Evolutionary conservation across 2,797 vertebrate genomes (phyloP), one percentile per base, ranked within the genome.

Genomic region (Platalea minor): DNA sequence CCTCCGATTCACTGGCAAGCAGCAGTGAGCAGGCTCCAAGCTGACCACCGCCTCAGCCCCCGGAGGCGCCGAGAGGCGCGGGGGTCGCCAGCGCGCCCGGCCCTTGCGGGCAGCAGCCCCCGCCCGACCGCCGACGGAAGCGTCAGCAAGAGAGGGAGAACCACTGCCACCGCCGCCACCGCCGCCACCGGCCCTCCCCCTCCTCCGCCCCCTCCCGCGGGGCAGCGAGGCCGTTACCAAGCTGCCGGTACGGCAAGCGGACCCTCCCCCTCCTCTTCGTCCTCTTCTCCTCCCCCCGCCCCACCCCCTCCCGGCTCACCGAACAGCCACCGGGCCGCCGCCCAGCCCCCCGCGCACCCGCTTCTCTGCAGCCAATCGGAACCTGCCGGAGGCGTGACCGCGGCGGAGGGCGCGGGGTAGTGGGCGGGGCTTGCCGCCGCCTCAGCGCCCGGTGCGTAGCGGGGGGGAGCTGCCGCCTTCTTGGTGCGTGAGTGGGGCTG

Each of bases 21-120:
- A 13, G 2, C 57, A 11, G 21, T 2, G 33, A 15, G 7, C 11
- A 35, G 15, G n/a, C 9, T 11, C n/a, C 8, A 5, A 11, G 10
- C n/a, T 15, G 18, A 14, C 26, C 37, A 14, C 39, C 18, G 9
- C 39, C 39, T 41, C 61, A 29, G 10, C 37, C 37, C 7, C 60
- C 8, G 4, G 8, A 18, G 16, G 10, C 5, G 37, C 11, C 17
- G 26, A 9, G 5, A 28, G 16, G 10, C 5, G 60, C 11, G 26
- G 26, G 11, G 16, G 35, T 26, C 10, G 24, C 35, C 35, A 18
- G 11, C 4, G 35, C 8, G 8, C 35, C 9, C 17, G 23, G 25
- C 25, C 60, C 37, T 13, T 39, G 37, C 60, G 20, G 26, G 9
- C 16, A 25, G 61, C 61, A 41, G 7, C 61, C 39, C 14, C 26